Evolutionary conservation across 2,113 vertebrate species (phyloP), one percentile per base, ranked within the genome.

Genomic region (Poicephalus gulielmi): DNA sequence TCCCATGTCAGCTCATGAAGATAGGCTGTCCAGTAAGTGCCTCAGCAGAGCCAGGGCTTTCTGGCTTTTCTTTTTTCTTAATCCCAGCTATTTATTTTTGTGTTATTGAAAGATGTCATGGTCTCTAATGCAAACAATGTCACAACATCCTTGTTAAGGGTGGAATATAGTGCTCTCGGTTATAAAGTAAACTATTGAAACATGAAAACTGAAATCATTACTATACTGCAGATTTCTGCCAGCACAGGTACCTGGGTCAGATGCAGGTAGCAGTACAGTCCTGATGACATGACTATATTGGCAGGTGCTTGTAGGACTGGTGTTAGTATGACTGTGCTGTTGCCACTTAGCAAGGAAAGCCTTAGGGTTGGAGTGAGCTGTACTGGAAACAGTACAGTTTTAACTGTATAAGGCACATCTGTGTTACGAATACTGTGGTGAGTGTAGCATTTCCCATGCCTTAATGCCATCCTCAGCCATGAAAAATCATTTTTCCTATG

Each of bases 161-260:
- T 2, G 7, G 30, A 80, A 46, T 55, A 59, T 17, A 43, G 39
- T 1, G 0, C 9, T 49, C 15, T 63, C 0, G 0, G 10, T 49
- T 70, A 39, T 64, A 43, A 94, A 92, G 67, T 3, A 70, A 70
- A 43, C 30, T 63, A 63, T 5, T 14, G 50, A 75, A 92, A 35
- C 30, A 15, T 62, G 19, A 44, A 47, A 50, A 12, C 13, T 2
- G 2, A 88, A 70, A n/a, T 66, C 4, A 8, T 47, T 35, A 6
- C 27, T 47, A 0, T 18, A 13, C 17, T 59, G 19, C 46, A 59
- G 13, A n/a, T 93, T 88, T 57, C 25, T 50, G 28, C 31, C 6
- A 5, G 31, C 49, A 30, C 30, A 52, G 67, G 5, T 62, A 17
- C 18, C 27, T 70, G 0, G 0, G 37, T 43, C 31, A 59, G 30